phyloP scores from a whole-genome alignment of 2,113 vertebrate species.

The Illadopsis cleaveri region DNA sequence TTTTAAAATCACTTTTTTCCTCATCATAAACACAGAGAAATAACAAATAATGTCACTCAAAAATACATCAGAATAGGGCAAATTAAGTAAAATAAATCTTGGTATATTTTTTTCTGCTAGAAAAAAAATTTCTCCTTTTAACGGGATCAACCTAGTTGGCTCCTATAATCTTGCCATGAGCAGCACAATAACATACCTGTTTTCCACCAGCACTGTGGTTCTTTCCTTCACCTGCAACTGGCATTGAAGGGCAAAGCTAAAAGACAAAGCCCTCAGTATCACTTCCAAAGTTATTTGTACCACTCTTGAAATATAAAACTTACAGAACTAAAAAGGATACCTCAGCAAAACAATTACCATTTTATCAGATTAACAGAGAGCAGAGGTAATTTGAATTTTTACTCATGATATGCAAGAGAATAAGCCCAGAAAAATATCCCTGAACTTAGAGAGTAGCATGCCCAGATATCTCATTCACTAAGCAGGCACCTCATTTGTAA shows the following conservation, averaged over 20 bases:
- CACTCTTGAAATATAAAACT: neutral
- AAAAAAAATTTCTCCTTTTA: neutral
- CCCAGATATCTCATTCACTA: neutral
- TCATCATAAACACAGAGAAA: neutral
- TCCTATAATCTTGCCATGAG: neutral
- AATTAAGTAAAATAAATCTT: neutral
- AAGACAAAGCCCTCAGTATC: neutral
- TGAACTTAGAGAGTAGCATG: neutral
- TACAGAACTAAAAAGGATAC: neutral
- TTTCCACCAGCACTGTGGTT: neutral
- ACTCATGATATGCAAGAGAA: neutral
- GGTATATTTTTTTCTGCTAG: neutral
- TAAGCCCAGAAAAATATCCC: neutral
- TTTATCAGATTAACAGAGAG: neutral
- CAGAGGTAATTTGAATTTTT: neutral
- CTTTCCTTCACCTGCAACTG: neutral
- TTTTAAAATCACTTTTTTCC: neutral
- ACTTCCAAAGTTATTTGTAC: neutral
- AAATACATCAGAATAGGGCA: neutral
- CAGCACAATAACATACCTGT: neutral
- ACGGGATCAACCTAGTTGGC: neutral
- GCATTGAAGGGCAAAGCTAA: neutral
- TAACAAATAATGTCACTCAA: neutral
- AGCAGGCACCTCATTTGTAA: accelerated
- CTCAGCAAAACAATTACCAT: neutral